Conservation (phyloP, 2,888 invertebrate genomes). For the Hypselothyrea guttata region DNA sequence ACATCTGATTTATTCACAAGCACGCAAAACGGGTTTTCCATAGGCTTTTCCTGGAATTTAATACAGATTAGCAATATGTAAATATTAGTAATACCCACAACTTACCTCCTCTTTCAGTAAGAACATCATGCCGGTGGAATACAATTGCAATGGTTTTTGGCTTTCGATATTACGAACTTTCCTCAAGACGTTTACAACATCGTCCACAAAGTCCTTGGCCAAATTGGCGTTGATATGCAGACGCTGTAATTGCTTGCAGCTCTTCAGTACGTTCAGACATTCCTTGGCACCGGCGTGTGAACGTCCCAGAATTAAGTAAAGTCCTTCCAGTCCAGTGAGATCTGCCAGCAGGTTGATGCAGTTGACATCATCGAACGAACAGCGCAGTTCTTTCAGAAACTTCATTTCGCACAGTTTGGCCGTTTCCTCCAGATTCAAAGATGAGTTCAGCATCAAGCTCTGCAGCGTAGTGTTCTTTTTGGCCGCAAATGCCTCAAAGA, state of each 20-base stretch:
- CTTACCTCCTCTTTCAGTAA: conserved; percentile 30
- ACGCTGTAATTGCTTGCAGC: conserved; percentile 21
- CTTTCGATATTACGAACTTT: conserved; percentile 16
- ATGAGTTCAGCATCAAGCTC: conserved; percentile 6
- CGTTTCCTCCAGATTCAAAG: conserved; percentile 18
- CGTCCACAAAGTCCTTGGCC: conserved; percentile 14
- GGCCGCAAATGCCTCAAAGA: conserved; percentile 17
- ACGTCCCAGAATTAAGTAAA: conserved; percentile 27
- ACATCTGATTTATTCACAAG: conserved; percentile 7
- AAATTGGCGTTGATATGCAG: conserved; percentile 28
- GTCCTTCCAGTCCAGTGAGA: conserved; percentile 31
- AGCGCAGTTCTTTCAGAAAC: conserved; percentile 15
- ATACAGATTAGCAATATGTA: background rate
- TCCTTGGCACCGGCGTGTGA: conserved; percentile 20
- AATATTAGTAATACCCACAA: background rate
- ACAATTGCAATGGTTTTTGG: conserved; percentile 33
- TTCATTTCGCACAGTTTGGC: conserved; percentile 20
- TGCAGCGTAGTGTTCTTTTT: conserved; percentile 4
- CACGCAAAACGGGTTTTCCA: conserved; percentile 25
- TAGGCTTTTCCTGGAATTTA: conserved; percentile 16
- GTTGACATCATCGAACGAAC: conserved; percentile 19
- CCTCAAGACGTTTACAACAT: conserved; percentile 12
- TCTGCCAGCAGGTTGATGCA: conserved; percentile 34
- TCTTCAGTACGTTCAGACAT: conserved; percentile 25
- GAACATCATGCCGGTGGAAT: conserved; percentile 25